Evolutionary conservation across 2,888 invertebrate genomes (phyloP), one percentile per base, ranked within the genome.

Genomic region (Rhodophaea formosa): DNA sequence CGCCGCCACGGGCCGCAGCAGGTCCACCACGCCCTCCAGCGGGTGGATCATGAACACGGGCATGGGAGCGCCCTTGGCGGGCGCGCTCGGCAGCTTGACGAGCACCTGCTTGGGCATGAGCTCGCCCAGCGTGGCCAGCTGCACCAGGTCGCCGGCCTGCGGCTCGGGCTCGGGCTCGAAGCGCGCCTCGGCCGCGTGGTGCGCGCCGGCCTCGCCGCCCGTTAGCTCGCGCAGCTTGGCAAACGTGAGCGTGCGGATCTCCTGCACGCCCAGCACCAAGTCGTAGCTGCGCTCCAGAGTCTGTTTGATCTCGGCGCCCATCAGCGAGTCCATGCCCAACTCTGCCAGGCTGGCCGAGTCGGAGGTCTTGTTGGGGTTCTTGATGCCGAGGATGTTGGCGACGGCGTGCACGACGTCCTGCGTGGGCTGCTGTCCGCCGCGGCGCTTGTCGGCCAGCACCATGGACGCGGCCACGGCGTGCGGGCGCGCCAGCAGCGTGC

Each of bases 231-330:
- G 91, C 55, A 98, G 91, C 70, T 94, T 93, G 29, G 93, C 95
- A 74, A 98, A 95, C 0, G 97, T 97, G 49, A 98, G 91, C 55
- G 92, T 93, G 63, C 98, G 94, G 72, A 99, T 97, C 86, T 98
- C 98, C 84, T 97, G 97, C 68, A 98, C 96, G 62, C 96, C 95
- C 62, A 99, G 92, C 17, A 97, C 95, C 59, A 99, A 88, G 84
- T 99, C 98, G 88, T 96, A 98, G 75, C 96, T 97, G 58, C 98
- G 93, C 84, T 98, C 98, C 56, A 99, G 89, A 0, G 97, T 97
- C 88, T 98, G 98, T 84, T 99, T 99, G 77, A 99, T 98, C 92
- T 99, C 99, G 1, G 99, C 98, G 49, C 98, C 98, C 99, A 99
- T 99, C 67, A 99, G 91, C 1, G 99, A 99, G 82, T 99, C 99